phyloP scores from a whole-genome alignment of 37 sponge, comb jelly and placozoan genomes.

The Beroe ovata region DNA sequence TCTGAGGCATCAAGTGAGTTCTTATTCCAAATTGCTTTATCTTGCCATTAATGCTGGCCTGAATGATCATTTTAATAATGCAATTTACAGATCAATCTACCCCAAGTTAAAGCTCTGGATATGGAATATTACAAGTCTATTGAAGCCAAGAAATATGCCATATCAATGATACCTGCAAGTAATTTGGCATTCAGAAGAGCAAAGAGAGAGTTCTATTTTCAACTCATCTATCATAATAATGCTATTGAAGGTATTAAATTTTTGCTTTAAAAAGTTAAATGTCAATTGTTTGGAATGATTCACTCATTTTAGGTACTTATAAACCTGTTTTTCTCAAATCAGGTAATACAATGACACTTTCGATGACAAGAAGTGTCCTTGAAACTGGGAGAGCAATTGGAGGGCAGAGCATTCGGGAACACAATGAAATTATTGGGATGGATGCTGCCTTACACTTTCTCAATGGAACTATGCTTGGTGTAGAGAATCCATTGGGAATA shows the following conservation, averaged over 20 bases:
- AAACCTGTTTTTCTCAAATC: too few relatives aligned
- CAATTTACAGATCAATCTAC: constrained; percentile 12
- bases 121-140: constrained; percentile 37
- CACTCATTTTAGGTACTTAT: background rate
- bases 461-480: constrained; percentile 56
- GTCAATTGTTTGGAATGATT: background rate
- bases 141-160: constrained; percentile 62
- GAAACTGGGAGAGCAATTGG: constrained; percentile 69
- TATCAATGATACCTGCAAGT: constrained; percentile 45
- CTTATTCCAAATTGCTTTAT: background rate
- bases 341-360: constrained; percentile 71
- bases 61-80: background rate
- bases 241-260: constrained; percentile 71
- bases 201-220: constrained; percentile 67
- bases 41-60: background rate
- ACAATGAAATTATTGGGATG: constrained; percentile 71
- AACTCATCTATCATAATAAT: constrained; percentile 68
- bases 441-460: constrained; percentile 66
- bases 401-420: constrained; percentile 70
- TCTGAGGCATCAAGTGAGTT: background rate
- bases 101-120: constrained; percentile 68
- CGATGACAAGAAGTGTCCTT: constrained; percentile 68
- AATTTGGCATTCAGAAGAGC: constrained; percentile 68
- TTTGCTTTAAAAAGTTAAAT: too few relatives aligned
- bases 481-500: constrained; percentile 35